Base-by-base conservation (phyloP, 2,113 vertebrate species). In the Craseonycteris thonglongyai region DNA sequence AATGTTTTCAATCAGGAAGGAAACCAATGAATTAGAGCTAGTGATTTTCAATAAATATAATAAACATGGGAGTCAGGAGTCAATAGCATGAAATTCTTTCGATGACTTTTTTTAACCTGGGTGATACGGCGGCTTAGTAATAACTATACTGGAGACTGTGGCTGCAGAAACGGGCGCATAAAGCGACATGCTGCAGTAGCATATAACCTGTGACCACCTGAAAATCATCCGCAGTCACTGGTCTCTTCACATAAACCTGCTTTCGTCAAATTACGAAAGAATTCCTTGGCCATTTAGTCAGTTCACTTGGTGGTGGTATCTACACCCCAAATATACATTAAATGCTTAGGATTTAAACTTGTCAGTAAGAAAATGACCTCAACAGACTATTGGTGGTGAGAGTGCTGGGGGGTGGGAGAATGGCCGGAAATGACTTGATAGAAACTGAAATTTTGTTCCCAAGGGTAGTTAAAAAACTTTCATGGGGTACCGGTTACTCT, bases 31-130 rank as follows among this genome's bases (percentile, higher is more conserved):
- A 98, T 98, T 98, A 98, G 97, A 96, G 97, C 91, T 94, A 97
- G 95, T 92, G 97, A 97, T 98, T 98, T 98, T 98, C 97, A 98
- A 96, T 97, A 98, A 97, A 88, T 98, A 98, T 97, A 97, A 98
- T 97, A 98, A 98, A 98, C 97, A 98, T 95, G 94, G 91, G 95
- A 98, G 97, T 98, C 98, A 98, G 98, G 98, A 98, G 97, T 98
- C 98, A 98, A 98, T 96, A 98, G 96, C 97, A 96, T 97, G 96
- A 98, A 97, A 92, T 97, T 97, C 97, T 98, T 98, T 97, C 96
- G 96, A 98, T 97, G 86, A 54, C 54, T 78, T 71, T 83, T 90
- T 91, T 82, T 18, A 98, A 98, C 81, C 96, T 95, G 93, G 96
- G 93, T 97, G 98, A 98, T 98, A 98, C 88, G 97, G 96, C 96